These are phyloP conservation scores for Slavum lentiscoides DNA, from an alignment of 2,888 invertebrate species.

Conservation along the genomic window DNA sequence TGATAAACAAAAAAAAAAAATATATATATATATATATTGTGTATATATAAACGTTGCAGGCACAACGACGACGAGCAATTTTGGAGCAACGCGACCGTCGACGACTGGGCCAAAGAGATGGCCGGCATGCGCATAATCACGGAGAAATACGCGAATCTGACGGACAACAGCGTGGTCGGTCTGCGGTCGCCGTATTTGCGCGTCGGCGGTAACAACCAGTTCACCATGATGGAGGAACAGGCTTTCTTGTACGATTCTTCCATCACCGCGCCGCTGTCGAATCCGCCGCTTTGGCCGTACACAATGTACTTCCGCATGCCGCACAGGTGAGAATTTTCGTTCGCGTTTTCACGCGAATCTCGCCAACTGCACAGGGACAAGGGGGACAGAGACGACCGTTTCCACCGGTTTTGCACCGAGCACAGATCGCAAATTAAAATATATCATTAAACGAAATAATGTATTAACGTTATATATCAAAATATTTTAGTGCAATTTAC, in stretches of 20 bases:
- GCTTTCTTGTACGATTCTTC: slow-evolving; percentile 94
- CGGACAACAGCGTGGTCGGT: slow-evolving; percentile 88
- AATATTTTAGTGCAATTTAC: too few species aligned
- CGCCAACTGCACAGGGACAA: too few species aligned
- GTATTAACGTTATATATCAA: too few species aligned
- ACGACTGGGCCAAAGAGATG: slow-evolving; percentile 94
- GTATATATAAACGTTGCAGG: too few species aligned
- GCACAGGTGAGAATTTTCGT: slow-evolving; percentile 67
- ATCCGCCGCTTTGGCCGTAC: slow-evolving; percentile 96
- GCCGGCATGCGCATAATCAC: slow-evolving; percentile 89
- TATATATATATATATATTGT: too few species aligned
- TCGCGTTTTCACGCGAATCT: too few species aligned
- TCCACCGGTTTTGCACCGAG: too few species aligned
- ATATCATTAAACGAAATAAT: too few species aligned
- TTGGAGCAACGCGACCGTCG: slow-evolving; percentile 90
- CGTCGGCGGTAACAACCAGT: slow-evolving; percentile 93
- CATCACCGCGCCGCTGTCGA: slow-evolving; percentile 86
- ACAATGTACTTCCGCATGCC: slow-evolving; percentile 98
- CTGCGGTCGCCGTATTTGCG: slow-evolving; percentile 87
- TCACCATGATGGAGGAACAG: slow-evolving; percentile 96
- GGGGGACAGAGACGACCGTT: too few species aligned
- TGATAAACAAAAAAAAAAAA: too few species aligned
- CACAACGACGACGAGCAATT: slow-evolving; percentile 90
- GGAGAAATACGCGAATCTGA: slow-evolving; percentile 86
- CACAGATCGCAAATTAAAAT: too few species aligned